These are phyloP conservation scores for Lasioglossum leucozonium DNA, from an alignment of 2,888 invertebrate species.

Conservation along the genomic window DNA sequence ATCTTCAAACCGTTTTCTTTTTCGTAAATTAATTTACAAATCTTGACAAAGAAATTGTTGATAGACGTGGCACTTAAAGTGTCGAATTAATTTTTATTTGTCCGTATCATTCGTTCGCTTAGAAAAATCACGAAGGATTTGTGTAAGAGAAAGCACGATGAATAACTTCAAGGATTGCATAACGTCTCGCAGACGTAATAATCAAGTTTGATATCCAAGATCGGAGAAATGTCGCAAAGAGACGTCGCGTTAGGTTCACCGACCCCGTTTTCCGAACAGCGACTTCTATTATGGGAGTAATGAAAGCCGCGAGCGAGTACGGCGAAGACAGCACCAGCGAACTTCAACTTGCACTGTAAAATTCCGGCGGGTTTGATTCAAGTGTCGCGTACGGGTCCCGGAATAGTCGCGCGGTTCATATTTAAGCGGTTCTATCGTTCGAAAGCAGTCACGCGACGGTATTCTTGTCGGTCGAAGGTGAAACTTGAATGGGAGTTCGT, in stretches of 20 bases:
- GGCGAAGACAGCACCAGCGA: background rate
- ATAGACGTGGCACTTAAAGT: too few species aligned
- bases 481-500: background rate
- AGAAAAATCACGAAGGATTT: background rate
- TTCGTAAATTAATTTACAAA: too few species aligned
- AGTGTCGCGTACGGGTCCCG: background rate
- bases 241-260: too few species aligned
- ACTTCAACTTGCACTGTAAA: background rate
- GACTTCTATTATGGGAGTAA: too few species aligned
- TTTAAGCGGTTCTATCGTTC: background rate
- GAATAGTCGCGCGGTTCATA: background rate
- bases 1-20: too few species aligned
- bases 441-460: slow-evolving; percentile 6
- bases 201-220: background rate
- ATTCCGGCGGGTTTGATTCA: background rate
- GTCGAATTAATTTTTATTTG: too few species aligned
- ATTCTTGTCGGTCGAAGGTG: background rate
- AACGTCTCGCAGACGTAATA: background rate
- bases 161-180: too few species aligned
- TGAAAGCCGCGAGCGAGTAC: too few species aligned
- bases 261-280: too few species aligned
- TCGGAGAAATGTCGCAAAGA: background rate
- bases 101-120: background rate
- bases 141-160: too few species aligned
- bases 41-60: too few species aligned